Conservation (phyloP, 2,113 vertebrate genomes). For the Brachypodius melanocephalos region DNA sequence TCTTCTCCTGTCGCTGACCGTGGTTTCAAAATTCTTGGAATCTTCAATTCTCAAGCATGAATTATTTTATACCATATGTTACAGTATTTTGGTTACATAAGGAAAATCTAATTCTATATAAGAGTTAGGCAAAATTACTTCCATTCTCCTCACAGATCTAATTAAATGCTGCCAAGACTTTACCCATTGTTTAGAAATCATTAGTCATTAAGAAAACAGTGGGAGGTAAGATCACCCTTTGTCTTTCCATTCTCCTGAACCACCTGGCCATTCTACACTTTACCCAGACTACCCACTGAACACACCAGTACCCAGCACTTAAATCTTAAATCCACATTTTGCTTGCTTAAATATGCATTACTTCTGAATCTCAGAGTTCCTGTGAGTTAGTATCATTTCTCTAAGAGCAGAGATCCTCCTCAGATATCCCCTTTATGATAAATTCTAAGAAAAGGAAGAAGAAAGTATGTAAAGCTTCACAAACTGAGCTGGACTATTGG, state of each 20-base stretch:
- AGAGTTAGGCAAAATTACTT: not conserved
- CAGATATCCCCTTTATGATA: not conserved
- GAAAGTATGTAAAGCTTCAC: not conserved
- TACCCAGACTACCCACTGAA: not conserved
- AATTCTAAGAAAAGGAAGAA: not conserved
- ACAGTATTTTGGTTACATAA: not conserved
- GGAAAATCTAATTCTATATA: not conserved
- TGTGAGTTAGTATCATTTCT: not conserved
- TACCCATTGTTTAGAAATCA: not conserved
- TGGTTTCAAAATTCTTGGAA: no score
- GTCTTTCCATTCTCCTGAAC: not conserved
- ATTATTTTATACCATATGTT: no score
- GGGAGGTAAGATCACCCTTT: not conserved
- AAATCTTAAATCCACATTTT: not conserved
- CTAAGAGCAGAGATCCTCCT: not conserved
- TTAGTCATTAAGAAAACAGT: not conserved
- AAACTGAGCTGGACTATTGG: not conserved
- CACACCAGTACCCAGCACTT: not conserved
- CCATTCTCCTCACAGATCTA: not conserved
- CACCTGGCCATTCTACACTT: not conserved
- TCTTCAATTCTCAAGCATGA: no score
- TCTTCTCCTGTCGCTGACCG: no score
- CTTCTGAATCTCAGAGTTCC: not conserved
- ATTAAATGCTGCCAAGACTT: not conserved
- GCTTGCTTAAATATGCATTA: not conserved